phyloP scores from a whole-genome alignment of 2,797 vertebrate species.

The Anguilla pacifica region DNA sequence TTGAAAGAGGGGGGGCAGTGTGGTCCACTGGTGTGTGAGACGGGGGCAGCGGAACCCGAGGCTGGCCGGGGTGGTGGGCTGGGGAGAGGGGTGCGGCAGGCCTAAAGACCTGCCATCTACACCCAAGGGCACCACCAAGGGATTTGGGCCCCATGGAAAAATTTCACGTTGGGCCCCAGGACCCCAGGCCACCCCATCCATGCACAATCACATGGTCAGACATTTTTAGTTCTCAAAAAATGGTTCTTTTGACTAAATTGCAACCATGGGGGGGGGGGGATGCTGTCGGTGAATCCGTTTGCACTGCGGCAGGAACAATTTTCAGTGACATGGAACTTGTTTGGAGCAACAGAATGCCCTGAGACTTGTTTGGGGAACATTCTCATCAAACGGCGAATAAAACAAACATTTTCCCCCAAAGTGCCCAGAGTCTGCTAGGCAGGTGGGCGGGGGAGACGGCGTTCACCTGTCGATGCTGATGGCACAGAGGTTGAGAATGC shows the following conservation, averaged over 20 bases:
- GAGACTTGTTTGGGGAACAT: background rate
- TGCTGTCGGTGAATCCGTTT: background rate
- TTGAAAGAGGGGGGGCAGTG: background rate
- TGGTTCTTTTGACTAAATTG: background rate
- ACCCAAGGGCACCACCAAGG: too few relatives aligned
- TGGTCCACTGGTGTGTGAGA: too few relatives aligned
- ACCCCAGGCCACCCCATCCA: too few relatives aligned
- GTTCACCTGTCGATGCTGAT: conserved; percentile 80
- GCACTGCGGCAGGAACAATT: background rate
- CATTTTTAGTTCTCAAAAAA: too few relatives aligned
- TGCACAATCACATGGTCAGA: too few relatives aligned
- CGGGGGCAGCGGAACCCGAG: too few relatives aligned
- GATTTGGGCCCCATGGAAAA: too few relatives aligned
- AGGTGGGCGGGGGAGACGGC: background rate
- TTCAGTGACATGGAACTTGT: background rate
- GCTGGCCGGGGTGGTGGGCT: too few relatives aligned
- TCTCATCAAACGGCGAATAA: background rate
- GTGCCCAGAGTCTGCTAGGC: background rate
- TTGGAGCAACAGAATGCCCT: background rate
- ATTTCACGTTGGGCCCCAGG: too few relatives aligned
- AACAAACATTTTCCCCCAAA: background rate
- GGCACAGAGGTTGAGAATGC: conserved; percentile 80
- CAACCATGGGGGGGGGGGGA: background rate
- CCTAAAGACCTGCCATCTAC: too few relatives aligned
- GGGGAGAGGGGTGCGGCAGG: too few relatives aligned